These are phyloP conservation scores for Celastrina argiolus DNA, from an alignment of 2,888 invertebrate genomes.

Conservation along the genomic window DNA sequence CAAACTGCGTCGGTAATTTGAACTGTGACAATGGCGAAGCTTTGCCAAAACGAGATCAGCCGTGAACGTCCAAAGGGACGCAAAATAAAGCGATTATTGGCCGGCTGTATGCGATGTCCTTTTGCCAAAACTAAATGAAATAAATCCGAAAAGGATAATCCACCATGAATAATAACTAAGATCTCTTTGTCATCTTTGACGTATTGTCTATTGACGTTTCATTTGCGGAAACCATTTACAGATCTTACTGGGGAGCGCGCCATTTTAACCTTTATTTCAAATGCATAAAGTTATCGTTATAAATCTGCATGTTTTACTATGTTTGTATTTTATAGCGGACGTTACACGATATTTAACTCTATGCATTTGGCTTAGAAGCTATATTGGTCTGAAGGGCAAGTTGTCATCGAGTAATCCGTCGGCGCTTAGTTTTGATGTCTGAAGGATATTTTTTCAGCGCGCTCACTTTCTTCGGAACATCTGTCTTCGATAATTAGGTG, in stretches of 20 bases:
- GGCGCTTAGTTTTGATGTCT: constrained; percentile 73
- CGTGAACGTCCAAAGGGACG: constrained; percentile 44
- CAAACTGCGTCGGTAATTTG: constrained; percentile 60
- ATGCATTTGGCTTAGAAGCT: constrained; percentile 27
- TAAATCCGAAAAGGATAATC: constrained; percentile 61
- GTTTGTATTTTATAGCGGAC: constrained; percentile 14
- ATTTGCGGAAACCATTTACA: constrained; percentile 10
- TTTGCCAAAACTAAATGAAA: constrained; percentile 55
- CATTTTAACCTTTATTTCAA: constrained; percentile 8
- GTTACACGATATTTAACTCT: constrained; percentile 27
- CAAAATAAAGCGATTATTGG: constrained; percentile 60
- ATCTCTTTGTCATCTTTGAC: constrained; percentile 66
- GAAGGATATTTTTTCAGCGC: constrained; percentile 57
- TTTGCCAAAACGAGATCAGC: constrained; percentile 62
- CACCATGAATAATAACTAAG: constrained; percentile 71
- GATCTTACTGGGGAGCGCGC: no score
- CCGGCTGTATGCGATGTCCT: constrained; percentile 57
- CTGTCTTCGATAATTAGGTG: constrained; percentile 65
- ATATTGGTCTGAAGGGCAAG: constrained; percentile 21
- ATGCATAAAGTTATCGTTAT: not conserved
- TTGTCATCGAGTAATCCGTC: constrained; percentile 54
- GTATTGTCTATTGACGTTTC: constrained; percentile 64
- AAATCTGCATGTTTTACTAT: constrained; percentile 18
- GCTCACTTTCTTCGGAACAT: constrained; percentile 65
- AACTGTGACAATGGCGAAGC: constrained; percentile 46